Evolutionary conservation across 2,888 invertebrate genomes (phyloP).

Genomic region (Gortyna flavago): DNA sequence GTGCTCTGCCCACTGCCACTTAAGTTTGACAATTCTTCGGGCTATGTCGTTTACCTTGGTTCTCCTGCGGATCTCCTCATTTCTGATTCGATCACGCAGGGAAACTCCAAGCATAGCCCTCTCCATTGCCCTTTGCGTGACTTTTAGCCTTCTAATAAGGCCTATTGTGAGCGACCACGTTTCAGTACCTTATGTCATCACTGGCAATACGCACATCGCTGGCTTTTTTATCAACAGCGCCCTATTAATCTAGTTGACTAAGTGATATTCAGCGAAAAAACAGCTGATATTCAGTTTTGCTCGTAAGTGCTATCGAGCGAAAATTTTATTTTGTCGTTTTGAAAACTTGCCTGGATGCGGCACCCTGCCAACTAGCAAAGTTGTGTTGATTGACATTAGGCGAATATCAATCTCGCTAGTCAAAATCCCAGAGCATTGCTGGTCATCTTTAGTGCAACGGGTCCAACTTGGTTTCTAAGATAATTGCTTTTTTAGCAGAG

Average conservation of each 20-base stretch:
- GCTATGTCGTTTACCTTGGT: no score
- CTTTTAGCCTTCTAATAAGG: no score
- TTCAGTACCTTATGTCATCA: no score
- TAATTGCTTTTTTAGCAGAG: neutral
- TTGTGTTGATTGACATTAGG: neutral
- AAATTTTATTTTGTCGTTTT: neutral
- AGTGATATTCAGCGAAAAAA: constrained; percentile 7
- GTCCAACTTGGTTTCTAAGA: neutral
- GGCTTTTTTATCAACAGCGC: neutral
- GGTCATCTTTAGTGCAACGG: neutral
- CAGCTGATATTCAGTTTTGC: neutral
- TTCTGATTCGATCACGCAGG: no score
- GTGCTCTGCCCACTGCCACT: no score
- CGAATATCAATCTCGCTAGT: neutral
- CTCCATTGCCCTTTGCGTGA: no score
- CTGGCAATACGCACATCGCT: no score
- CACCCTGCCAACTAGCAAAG: neutral
- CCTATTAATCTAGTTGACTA: neutral
- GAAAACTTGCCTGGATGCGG: neutral
- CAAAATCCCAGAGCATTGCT: neutral
- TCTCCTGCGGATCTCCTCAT: no score
- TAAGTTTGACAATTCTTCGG: no score
- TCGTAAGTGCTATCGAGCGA: neutral
- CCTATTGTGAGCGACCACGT: no score
- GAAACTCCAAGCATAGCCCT: no score